Evolutionary conservation across 2,888 invertebrate species (phyloP), one percentile per base, ranked within the genome.

Genomic region (Lottia gigantea): DNA sequence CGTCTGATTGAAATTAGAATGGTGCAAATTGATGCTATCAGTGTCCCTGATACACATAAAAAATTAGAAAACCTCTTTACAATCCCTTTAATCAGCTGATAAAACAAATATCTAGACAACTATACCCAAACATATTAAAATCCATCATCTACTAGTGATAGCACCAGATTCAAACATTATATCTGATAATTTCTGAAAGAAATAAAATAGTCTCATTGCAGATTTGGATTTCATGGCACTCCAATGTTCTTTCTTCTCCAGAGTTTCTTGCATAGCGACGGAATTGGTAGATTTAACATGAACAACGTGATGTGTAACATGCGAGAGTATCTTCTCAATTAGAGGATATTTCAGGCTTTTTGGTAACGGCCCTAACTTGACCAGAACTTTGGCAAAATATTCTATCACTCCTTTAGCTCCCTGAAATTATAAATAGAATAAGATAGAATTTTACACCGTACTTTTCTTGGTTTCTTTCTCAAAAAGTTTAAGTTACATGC

Each of bases 301-400:
- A 2, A 83, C 81, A 71, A 73, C 76, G 80, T 93, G 93, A 74
- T 94, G 93, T 0, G 93, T 92, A 11, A 94, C 85, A 2, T 93
- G 91, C 2, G 92, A 93, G 46, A 93, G 89, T 23, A 94, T 86
- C 40, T 93, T 90, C 82, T 91, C 92, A 67, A 93, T 87, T 7
- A 94, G 89, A 72, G 92, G 90, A 46, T 91, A 90, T 80, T 92
- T 92, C 74, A 91, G 91, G 72, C 91, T 91, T 46, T 91, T 90
- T 3, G 91, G 90, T 71, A 92, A 89, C 0, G 93, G 92, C 55
- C 92, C 91, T 2, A 94, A 88, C 70, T 93, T 92, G 11, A 91
- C 91, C 46, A 94, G 87, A 83, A 94, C 93, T 74, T 93, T 91
- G 14, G 94, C 87, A 11, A 94, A 84, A 85, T 94, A 94, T 85